These are phyloP conservation scores for Campylomormyrus tamandua DNA, from an alignment of 2,113 vertebrate genomes.

Conservation along the genomic window DNA sequence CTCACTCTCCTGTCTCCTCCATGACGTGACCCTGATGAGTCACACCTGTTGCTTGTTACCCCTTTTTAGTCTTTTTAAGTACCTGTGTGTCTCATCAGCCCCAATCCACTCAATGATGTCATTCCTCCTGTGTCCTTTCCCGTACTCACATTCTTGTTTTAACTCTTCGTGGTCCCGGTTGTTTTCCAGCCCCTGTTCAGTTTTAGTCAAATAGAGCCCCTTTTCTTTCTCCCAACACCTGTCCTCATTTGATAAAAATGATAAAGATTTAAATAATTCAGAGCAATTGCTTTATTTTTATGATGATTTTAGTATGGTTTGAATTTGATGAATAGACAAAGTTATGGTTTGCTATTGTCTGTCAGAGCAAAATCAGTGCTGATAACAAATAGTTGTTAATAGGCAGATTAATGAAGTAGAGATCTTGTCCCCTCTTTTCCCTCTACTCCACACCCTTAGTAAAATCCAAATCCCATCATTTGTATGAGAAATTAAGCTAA, in stretches of 20 bases:
- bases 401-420: neutral
- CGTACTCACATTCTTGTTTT: neutral
- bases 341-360: neutral
- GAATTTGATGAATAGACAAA: neutral
- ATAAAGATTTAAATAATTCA: neutral
- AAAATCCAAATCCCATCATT: neutral
- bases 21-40: too few species aligned
- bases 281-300: neutral
- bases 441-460: neutral
- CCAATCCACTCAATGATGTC: neutral
- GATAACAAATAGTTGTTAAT: neutral
- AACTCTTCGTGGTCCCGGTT: neutral
- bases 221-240: neutral
- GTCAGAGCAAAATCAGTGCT: neutral
- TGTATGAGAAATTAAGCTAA: neutral
- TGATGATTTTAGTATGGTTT: neutral
- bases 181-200: neutral
- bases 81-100: too few species aligned
- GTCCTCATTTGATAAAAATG: neutral
- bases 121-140: neutral
- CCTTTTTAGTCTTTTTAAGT: too few species aligned
- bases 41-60: too few species aligned
- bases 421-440: neutral
- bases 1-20: neutral
- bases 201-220: too few species aligned